A percentile compares a stretch with the other conserved stretches of the same genome.
These are phyloP conservation scores for Octonoba sinensis DNA, from an alignment of 2,888 invertebrate species.

Conservation along the genomic window DNA sequence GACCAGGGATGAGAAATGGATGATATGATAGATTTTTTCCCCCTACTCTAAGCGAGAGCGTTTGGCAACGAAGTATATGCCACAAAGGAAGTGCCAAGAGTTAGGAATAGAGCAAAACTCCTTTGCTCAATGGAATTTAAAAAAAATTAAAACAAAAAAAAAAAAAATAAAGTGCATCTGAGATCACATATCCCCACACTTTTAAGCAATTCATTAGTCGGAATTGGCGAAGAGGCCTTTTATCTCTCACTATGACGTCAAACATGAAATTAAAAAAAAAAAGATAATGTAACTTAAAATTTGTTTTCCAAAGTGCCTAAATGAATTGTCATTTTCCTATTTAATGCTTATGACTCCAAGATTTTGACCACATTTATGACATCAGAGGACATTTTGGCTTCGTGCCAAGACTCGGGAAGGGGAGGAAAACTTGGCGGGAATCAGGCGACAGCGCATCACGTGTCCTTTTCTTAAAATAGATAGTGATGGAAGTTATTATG, in stretches of 20 bases:
- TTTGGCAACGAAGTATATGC: too few relatives aligned
- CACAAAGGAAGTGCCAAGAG: too few relatives aligned
- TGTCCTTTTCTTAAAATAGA: too few relatives aligned
- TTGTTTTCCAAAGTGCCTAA: constrained; percentile 24
- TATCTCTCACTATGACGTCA: constrained; percentile 29
- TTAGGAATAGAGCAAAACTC: not conserved
- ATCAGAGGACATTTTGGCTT: too few relatives aligned
- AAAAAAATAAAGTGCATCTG: not conserved
- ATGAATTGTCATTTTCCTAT: constrained; percentile 47
- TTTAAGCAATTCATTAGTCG: constrained; percentile 30
- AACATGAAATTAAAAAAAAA: constrained; percentile 14
- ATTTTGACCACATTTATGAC: constrained; percentile 15
- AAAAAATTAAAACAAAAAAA: too few relatives aligned
- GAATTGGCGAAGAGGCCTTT: constrained; percentile 27
- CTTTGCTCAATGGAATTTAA: not conserved
- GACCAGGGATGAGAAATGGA: too few relatives aligned
- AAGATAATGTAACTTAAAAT: constrained; percentile 29
- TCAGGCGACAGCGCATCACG: too few relatives aligned
- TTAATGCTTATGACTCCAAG: constrained; percentile 26
- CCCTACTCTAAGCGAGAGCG: too few relatives aligned
- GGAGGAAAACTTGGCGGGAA: too few relatives aligned
- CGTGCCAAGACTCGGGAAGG: too few relatives aligned
- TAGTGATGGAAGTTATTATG: too few relatives aligned
- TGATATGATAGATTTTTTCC: too few relatives aligned
- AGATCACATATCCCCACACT: constrained; percentile 8